These are phyloP conservation scores for Monomorium pharaonis DNA, from an alignment of 1,140 invertebrate genomes.

Conservation along the genomic window DNA sequence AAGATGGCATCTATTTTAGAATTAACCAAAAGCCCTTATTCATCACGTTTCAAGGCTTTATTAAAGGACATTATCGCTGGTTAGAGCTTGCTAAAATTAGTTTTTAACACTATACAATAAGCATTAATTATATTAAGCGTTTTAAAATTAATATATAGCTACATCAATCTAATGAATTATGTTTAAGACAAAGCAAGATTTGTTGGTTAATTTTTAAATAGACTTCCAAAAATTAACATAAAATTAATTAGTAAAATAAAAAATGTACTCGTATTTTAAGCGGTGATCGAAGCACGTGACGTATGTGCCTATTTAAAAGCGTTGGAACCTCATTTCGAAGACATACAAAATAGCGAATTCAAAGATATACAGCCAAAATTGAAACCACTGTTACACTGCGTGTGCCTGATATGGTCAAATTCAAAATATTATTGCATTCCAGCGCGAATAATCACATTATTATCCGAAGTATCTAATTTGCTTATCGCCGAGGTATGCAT, in stretches of 20 bases:
- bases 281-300: slow-evolving; percentile 87
- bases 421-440: slow-evolving; percentile 93
- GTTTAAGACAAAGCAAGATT: not conserved
- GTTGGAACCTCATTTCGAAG: slow-evolving; percentile 88
- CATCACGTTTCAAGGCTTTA: slow-evolving; percentile 89
- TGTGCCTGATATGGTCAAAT: slow-evolving; percentile 93
- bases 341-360: slow-evolving; percentile 90
- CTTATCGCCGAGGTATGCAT: slow-evolving; percentile 88
- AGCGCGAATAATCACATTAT: slow-evolving; percentile 89
- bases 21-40: slow-evolving; percentile 90
- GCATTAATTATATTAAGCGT: not conserved
- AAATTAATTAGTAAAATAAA: not conserved
- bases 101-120: not conserved
- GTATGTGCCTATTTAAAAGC: slow-evolving; percentile 89
- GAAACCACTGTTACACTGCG: slow-evolving; percentile 89
- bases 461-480: slow-evolving; percentile 92
- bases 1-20: slow-evolving; percentile 92
- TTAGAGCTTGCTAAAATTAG: slow-evolving; percentile 70
- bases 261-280: slow-evolving; percentile 70
- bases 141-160: not conserved
- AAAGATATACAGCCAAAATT: slow-evolving; percentile 87
- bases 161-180: not conserved
- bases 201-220: not conserved
- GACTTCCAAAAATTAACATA: not conserved
- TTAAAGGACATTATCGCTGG: slow-evolving; percentile 88